Conservation (phyloP, 2,113 vertebrate species). For the Orthonyx spaldingii region DNA sequence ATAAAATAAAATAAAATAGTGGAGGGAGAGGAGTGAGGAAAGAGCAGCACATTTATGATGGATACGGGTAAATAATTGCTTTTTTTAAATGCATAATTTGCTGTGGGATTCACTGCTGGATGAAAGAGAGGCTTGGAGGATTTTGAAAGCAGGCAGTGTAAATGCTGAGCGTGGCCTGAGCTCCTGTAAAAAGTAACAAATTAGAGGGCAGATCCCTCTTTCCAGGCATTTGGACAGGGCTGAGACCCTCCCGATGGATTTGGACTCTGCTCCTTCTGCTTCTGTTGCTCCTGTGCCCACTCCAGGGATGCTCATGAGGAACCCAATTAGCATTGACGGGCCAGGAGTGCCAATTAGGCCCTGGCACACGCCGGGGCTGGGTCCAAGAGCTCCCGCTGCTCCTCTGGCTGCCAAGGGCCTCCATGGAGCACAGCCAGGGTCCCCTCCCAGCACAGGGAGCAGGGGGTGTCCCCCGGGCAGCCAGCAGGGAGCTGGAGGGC, state of each 20-base stretch:
- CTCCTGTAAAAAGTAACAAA: not conserved
- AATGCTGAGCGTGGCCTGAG: not conserved
- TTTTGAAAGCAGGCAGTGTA: not conserved
- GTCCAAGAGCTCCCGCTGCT: not conserved
- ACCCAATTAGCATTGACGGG: not conserved
- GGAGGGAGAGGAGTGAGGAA: not conserved
- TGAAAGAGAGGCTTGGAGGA: not conserved
- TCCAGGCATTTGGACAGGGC: not conserved
- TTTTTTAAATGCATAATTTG: not conserved
- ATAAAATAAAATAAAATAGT: not conserved
- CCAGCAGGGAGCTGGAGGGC: too few species aligned
- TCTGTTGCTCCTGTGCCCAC: not conserved
- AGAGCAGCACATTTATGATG: not conserved
- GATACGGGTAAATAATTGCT: not conserved
- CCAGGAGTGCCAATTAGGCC: not conserved
- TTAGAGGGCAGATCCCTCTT: not conserved
- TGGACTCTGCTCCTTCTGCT: not conserved
- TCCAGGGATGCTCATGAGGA: not conserved
- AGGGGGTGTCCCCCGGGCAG: too few species aligned
- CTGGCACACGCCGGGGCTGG: not conserved
- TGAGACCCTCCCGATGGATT: not conserved
- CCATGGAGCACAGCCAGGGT: not conserved
- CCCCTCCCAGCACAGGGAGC: not conserved
- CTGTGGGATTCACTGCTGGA: not conserved
- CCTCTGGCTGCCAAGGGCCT: not conserved